Evolutionary conservation across 2,113 vertebrate genomes (phyloP).

Genomic region (Salminus brasiliensis): DNA sequence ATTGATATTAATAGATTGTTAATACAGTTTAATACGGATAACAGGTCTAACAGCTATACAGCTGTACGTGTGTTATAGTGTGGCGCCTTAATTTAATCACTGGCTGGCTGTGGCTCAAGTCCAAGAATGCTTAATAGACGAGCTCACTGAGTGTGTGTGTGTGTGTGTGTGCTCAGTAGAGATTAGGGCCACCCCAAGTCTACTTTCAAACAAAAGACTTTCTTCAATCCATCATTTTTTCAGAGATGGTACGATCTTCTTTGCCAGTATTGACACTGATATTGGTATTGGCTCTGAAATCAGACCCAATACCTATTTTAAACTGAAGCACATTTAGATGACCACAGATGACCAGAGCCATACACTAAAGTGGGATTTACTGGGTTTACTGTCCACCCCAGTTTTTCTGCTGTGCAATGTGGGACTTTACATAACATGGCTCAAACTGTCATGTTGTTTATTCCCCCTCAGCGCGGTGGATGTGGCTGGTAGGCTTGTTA

Average conservation of each 20-base stretch:
- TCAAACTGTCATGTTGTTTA: neutral
- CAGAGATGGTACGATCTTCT: no score
- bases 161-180: neutral
- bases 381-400: constrained; percentile 5
- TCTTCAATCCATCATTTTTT: neutral
- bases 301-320: no score
- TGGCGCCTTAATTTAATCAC: constrained; percentile 20
- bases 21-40: neutral
- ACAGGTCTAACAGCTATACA: constrained; percentile 17
- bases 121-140: neutral
- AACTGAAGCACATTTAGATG: no score
- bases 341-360: no score
- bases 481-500: constrained; percentile 15
- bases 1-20: neutral
- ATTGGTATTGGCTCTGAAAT: no score
- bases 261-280: no score
- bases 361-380: neutral
- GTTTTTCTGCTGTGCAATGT: constrained; percentile 5
- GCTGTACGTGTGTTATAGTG: constrained; percentile 2
- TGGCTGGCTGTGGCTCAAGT: constrained; percentile 18
- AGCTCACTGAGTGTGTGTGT: constrained; percentile 8
- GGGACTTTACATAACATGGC: constrained; percentile 8
- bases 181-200: neutral
- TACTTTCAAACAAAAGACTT: neutral
- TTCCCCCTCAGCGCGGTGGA: constrained; percentile 1